Percentiles rank a stretch among this genome's conserved stretches.
Conservation (phyloP, 2,113 vertebrate genomes). For the Chauna torquata region DNA sequence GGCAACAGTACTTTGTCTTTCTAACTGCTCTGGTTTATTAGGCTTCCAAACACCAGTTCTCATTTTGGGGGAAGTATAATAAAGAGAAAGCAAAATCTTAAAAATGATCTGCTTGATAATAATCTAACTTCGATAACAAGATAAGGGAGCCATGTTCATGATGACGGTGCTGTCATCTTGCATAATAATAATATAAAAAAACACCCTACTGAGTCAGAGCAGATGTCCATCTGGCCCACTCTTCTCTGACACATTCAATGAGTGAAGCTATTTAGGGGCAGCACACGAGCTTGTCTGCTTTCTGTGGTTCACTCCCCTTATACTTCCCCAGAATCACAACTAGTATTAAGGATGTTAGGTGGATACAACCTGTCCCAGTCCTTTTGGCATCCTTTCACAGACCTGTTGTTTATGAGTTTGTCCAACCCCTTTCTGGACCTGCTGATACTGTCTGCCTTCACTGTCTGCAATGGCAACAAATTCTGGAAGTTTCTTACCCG, state of each 20-base stretch:
- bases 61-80: neutral
- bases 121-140: neutral
- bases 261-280: neutral
- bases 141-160: too few species aligned
- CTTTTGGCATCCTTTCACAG: neutral
- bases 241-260: fast-evolving
- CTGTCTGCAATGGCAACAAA: neutral
- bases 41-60: neutral
- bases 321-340: fast-evolving
- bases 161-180: neutral
- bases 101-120: neutral
- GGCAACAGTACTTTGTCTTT: neutral
- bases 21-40: neutral
- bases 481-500: neutral
- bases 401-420: neutral
- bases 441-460: neutral
- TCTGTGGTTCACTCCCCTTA: neutral
- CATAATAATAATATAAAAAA: neutral
- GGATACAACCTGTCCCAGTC: neutral
- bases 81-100: neutral
- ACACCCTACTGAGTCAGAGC: neutral
- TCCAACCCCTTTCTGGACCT: neutral
- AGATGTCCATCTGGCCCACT: neutral
- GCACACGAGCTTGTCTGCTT: neutral
- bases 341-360: too few species aligned